Percentiles rank a stretch among this genome's conserved stretches.
Evolutionary conservation across 2,113 vertebrate species (phyloP).

Genomic region (Cheilinus undulatus): DNA sequence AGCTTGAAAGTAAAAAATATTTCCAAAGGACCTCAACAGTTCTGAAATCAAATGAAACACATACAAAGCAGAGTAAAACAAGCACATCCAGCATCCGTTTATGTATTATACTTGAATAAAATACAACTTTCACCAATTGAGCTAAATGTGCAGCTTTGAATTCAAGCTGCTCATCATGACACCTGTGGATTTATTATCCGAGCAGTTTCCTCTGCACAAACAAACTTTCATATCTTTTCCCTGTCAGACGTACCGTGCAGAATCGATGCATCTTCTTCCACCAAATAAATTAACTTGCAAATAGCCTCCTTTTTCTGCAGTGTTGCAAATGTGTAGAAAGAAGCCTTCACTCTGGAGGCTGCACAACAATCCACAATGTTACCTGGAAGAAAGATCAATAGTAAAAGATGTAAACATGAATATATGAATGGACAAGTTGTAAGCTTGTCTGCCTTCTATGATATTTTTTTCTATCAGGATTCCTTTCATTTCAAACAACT

Average conservation of each 20-base stretch:
- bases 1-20: constrained; percentile 6
- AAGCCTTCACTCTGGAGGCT: neutral
- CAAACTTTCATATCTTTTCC: neutral
- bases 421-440: constrained; percentile 9
- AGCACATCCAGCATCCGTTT: neutral
- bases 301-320: constrained; percentile 10
- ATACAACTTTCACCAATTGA: no score
- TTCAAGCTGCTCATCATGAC: constrained; percentile 27
- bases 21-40: constrained; percentile 3
- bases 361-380: neutral
- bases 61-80: neutral
- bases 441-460: constrained; percentile 22
- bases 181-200: constrained; percentile 9
- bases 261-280: constrained; percentile 1
- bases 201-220: neutral
- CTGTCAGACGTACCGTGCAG: neutral
- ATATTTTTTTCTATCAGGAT: constrained; percentile 6
- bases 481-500: constrained; percentile 57
- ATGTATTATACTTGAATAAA: neutral
- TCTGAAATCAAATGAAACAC: constrained; percentile 27
- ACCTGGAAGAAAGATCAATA: neutral
- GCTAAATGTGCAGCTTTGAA: constrained; percentile 4
- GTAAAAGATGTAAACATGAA: constrained; percentile 14
- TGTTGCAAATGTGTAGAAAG: neutral
- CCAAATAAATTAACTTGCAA: constrained; percentile 18